These are phyloP conservation scores for Neogobius melanostomus DNA, from an alignment of 2,113 vertebrate genomes.

Conservation along the genomic window DNA sequence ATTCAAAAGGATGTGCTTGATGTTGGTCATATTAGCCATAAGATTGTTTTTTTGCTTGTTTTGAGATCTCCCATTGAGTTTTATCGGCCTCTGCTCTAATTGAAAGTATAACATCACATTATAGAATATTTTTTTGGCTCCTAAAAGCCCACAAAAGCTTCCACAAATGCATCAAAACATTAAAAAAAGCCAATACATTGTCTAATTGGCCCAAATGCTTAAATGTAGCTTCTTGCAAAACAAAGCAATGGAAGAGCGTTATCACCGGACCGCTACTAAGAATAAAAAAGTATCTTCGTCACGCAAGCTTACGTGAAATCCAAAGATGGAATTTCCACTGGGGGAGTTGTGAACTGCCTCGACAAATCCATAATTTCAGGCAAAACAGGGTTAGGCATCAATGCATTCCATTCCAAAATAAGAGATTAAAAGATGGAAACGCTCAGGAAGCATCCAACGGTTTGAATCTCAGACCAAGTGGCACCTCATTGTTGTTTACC, in stretches of 20 bases:
- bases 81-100: too few relatives aligned
- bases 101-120: too few relatives aligned
- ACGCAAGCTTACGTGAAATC: background rate
- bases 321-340: background rate
- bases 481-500: constrained; percentile 62
- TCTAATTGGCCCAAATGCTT: background rate
- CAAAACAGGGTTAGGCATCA: background rate
- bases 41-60: too few relatives aligned
- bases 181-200: background rate
- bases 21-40: too few relatives aligned
- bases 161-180: too few relatives aligned
- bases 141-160: too few relatives aligned
- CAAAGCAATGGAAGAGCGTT: background rate
- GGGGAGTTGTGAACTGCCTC: background rate
- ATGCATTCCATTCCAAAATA: background rate
- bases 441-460: constrained; percentile 55
- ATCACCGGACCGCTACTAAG: background rate
- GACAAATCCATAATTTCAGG: background rate
- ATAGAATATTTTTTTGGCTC: too few relatives aligned
- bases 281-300: background rate
- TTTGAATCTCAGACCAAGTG: constrained; percentile 65
- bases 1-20: too few relatives aligned
- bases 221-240: background rate
- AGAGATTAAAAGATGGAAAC: background rate
- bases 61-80: too few relatives aligned